Base-by-base conservation (phyloP, 2,113 vertebrate species). In the Actenoides lindsayi region DNA sequence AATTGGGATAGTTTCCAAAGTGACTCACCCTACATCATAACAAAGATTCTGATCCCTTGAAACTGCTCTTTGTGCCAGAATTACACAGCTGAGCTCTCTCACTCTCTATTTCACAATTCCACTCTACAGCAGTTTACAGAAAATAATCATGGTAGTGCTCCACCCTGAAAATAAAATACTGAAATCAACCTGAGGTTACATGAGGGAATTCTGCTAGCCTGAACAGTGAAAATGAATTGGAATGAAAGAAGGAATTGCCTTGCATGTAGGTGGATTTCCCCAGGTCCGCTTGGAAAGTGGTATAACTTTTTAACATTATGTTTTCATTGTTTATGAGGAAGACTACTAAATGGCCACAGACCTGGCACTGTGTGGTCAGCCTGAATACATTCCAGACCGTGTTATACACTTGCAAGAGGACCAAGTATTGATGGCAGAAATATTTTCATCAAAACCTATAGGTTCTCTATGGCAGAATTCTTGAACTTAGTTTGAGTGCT, bases 91-190 rank as follows among this genome's bases (percentile, higher is more conserved):
- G 95, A 93, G 62, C 53, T 84, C 77, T 87, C 77, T 95, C 84
- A 85, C 70, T 53, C 37, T 89, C 42, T 94, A 15, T 96, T 97
- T 94, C 96, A 87, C 94, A 97, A 96, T 90, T 73, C 37, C 44
- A 51, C 70, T 94, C 53, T 68, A 30, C 24, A 79, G 31, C 31
- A 75, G 44, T 82, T 94, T 89, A 89, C 74, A 9, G 17, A 96
- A 96, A 93, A 94, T 93, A 92, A 82, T 95, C 74, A 25, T 20
- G 11, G 62, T 64, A 91, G 77, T 6, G 7, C 95, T 92, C 92
- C 95, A 95, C 96, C 96, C 96, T 87, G 95, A 97, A 96, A 95
- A 93, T 79, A 84, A 96, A 97, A 91, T 62, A 87, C 31, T 89
- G 83, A 96, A 96, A 97, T 94, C 82, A 87, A 54, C 57, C 60